Evolutionary conservation across 2,113 vertebrate species (phyloP), one percentile per base, ranked within the genome.

Genomic region (rat (Rattus norvegicus)): DNA sequence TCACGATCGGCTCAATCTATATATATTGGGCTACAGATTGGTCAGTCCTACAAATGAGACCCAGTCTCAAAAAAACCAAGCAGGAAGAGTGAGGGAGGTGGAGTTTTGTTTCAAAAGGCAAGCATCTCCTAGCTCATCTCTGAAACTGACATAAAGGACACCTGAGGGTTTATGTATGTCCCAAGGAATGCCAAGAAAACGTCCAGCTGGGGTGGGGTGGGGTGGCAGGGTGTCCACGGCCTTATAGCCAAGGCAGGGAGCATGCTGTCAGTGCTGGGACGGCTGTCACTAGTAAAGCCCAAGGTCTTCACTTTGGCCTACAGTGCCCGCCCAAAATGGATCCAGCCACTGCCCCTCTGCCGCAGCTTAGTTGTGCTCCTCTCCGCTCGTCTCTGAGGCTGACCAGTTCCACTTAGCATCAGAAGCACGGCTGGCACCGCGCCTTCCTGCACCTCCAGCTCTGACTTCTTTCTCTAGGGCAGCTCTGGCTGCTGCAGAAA

Each of bases 141-240:
- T 92, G 75, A 83, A 81, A 75, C 1, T n/a, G 88, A 80, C 61
- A 47, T 39, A 22, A 17, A 76, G 65, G 36, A 67, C 49, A 56
- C n/a, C 56, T 72, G 33, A n/a, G 69, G 59, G 13, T 75, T 79
- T 72, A 83, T 13, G n/a, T 52, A 75, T 89, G 72, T 75, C 16
- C 77, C 11, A 13, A 22, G 72, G 72, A 59, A 20, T 61, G 26
- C 39, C 3, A 17, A 76, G 84, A 54, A 81, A 84, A 52, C 7
- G 3, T 7, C 10, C 0, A 0, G 49, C 63, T n/a, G 59, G 77
- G 61, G 0, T 1, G 39, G 91, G 43, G 43, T 43, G 43, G 47
- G 43, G 47, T 2, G 0, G 49, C 5, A 11, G 90, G 81, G 47
- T 59, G 61, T 75, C 84, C 0, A 0, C 36, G 7, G 28, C 49